Percentiles rank a stretch among this genome's conserved stretches.
These are phyloP conservation scores for Vipera ursinii DNA, from an alignment of 2,797 vertebrate genomes.

Conservation along the genomic window DNA sequence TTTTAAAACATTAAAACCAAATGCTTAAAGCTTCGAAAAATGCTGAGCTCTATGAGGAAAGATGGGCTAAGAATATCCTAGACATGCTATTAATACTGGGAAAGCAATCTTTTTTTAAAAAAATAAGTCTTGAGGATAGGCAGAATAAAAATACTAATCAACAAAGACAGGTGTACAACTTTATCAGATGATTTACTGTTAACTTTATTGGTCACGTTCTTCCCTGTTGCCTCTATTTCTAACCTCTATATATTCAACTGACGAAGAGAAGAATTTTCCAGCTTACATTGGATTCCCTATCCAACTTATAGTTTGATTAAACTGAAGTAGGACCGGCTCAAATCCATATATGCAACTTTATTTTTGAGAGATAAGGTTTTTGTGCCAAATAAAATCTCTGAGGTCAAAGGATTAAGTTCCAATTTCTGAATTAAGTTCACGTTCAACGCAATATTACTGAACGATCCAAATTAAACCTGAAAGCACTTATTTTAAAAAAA, in stretches of 20 bases:
- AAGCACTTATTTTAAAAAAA: background rate
- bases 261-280: background rate
- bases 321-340: background rate
- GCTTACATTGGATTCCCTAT: background rate
- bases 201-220: background rate
- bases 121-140: background rate
- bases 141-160: background rate
- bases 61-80: background rate
- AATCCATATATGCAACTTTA: background rate
- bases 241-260: background rate
- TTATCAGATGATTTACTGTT: background rate
- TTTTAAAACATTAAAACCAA: background rate
- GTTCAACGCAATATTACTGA: background rate
- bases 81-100: background rate
- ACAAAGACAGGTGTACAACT: background rate
- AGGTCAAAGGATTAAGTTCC: background rate
- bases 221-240: background rate
- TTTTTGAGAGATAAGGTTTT: background rate
- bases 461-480: background rate
- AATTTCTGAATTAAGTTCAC: background rate
- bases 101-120: background rate
- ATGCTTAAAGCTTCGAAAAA: background rate
- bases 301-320: background rate
- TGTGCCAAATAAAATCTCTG: background rate
- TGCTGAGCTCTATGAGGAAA: background rate